Evolutionary conservation across 2,797 vertebrate species (phyloP).

Genomic region (Tauraco hartlaubi): DNA sequence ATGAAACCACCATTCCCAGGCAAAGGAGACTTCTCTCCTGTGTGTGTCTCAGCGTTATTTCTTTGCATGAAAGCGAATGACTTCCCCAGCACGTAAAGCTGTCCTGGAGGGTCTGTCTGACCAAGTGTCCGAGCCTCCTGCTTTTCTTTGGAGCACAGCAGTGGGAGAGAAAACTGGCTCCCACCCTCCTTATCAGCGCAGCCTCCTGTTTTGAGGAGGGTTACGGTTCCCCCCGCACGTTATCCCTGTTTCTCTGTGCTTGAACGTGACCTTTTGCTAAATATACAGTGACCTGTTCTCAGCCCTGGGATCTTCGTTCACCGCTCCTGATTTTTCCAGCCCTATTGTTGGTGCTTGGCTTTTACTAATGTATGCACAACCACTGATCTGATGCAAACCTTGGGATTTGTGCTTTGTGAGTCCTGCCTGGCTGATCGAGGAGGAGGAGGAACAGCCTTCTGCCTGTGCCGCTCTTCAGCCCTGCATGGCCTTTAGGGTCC

Average conservation of each 20-base stretch:
- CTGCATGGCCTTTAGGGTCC: neutral
- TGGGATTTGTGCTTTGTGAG: neutral
- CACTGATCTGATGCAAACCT: neutral
- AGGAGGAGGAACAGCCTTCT: neutral
- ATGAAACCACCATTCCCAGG: neutral
- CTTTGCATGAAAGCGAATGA: neutral
- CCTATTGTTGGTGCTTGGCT: neutral
- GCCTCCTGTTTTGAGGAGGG: neutral
- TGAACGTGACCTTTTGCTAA: neutral
- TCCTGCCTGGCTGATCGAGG: neutral
- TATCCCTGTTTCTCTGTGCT: neutral
- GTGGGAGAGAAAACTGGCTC: neutral
- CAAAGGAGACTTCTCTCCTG: neutral
- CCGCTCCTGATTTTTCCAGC: neutral
- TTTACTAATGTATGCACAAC: neutral
- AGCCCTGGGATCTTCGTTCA: neutral
- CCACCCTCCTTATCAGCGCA: neutral
- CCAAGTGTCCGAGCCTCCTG: neutral
- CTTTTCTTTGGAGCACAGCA: neutral
- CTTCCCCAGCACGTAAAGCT: neutral
- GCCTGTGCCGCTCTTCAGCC: neutral
- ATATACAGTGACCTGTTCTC: rapidly evolving
- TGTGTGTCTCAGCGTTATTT: neutral
- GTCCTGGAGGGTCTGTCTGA: neutral
- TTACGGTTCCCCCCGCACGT: rapidly evolving